Percentiles rank a stretch among this genome's conserved stretches.
phyloP scores from a whole-genome alignment of 2,113 vertebrate species.

The Emydura subglobosa region DNA sequence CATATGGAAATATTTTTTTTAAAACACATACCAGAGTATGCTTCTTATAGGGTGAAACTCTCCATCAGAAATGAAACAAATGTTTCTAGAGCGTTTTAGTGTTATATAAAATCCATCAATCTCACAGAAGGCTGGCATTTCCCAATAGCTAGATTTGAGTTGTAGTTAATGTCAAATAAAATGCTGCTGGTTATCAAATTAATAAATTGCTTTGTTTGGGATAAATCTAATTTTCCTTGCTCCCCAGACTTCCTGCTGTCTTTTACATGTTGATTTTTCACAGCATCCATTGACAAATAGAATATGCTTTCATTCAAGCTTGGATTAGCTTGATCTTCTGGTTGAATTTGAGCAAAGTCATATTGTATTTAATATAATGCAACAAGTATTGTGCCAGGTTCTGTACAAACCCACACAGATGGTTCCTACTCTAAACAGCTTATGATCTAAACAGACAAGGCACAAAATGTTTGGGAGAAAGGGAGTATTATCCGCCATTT shows the following conservation, averaged over 20 bases:
- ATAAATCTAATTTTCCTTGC: slow-evolving; percentile 37
- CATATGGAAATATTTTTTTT: slow-evolving; percentile 86
- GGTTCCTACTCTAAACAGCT: not conserved
- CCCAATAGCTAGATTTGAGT: not conserved
- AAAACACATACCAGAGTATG: slow-evolving; percentile 78
- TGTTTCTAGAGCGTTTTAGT: slow-evolving; percentile 36
- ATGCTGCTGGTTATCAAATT: slow-evolving; percentile 56
- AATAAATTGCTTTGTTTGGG: slow-evolving; percentile 52
- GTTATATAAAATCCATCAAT: not conserved
- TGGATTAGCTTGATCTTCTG: not conserved
- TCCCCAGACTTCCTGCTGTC: slow-evolving; percentile 35
- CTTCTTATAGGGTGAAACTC: slow-evolving; percentile 75
- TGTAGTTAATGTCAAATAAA: slow-evolving; percentile 3
- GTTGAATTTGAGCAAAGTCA: not conserved
- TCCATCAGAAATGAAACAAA: slow-evolving; percentile 51
- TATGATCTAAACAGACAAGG: not conserved
- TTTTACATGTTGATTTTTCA: not conserved
- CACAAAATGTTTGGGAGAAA: not conserved
- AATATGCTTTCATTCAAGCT: not conserved
- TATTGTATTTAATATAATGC: not conserved
- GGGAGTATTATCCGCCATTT: not conserved
- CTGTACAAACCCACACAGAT: not conserved
- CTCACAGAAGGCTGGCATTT: slow-evolving; percentile 21
- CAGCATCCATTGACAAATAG: not conserved
- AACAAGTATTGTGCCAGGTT: not conserved